Base-by-base conservation (phyloP, 2,113 vertebrate genomes). In the Sinocyclocheilus grahami region DNA sequence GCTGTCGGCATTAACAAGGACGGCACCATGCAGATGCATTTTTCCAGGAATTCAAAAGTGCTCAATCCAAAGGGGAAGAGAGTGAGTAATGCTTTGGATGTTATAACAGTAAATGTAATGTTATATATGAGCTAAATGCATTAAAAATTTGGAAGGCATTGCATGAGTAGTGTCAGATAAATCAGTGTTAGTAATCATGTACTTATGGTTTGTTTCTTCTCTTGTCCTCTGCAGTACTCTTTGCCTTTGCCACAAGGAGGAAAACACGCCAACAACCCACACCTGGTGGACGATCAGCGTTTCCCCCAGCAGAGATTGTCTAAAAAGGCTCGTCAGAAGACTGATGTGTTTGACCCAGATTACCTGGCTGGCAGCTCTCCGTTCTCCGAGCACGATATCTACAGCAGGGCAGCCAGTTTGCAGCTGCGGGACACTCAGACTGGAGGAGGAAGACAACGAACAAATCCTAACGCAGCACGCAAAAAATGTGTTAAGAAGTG, bases 271-370 rank as follows among this genome's bases (percentile, higher is more conserved):
- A 83, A 80, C 89, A 98, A 98, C 93, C 98, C 97, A 0, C 96
- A 96, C 3, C 94, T 99, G 91, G 96, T 96, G 0, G 96, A 95
- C 74, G 98, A 99, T 86, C 98, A 99, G 95, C 95, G 87, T 24
- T 97, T 97, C 94, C 98, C 98, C 0, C 98, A 99, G 95, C 97
- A 98, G 93, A 95, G 97, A 0, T 93, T 97, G 0, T 97, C 97
- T 51, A 93, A 87, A 1, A 99, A 99, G 87, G 97, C 97, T 14
- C 88, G 95, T 4, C 96, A 97, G 94, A 98, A 98, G 88, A 99
- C 97, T 0, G 90, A 97, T 0, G 97, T 96, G 7, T 97, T 98
- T 0, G 91, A 97, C 90, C 97, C 97, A 0, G 96, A 98, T 87
- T 99, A 98, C 89, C 1, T 92, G 0, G 96, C 96, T 0, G 95